These are phyloP conservation scores for Sebastes steindachneri DNA, from an alignment of 2,797 vertebrate genomes.

Conservation along the genomic window DNA sequence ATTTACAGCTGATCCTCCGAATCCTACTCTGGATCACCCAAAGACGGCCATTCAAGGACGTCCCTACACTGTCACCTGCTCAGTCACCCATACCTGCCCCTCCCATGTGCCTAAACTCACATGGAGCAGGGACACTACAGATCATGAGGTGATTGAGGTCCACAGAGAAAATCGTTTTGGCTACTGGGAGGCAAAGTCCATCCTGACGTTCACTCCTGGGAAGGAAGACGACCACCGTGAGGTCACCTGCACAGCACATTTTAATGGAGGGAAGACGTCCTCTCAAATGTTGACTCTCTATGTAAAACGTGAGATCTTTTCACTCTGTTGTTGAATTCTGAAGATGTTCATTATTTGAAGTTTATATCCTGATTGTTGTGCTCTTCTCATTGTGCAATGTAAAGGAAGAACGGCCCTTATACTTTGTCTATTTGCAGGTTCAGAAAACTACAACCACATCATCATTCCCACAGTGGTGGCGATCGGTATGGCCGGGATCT, in stretches of 20 bases:
- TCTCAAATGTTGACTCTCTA: background rate
- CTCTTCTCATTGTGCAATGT: background rate
- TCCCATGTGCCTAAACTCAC: slow-evolving; percentile 49
- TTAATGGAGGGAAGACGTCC: background rate
- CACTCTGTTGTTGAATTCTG: background rate
- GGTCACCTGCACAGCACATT: slow-evolving; percentile 56
- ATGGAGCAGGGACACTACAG: slow-evolving; percentile 36
- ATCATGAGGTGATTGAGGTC: rapidly evolving
- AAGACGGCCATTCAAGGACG: slow-evolving; percentile 22
- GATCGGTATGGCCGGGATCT: slow-evolving; percentile 33
- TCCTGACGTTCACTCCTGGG: slow-evolving; percentile 47
- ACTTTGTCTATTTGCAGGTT: slow-evolving; percentile 49
- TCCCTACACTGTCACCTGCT: slow-evolving; percentile 57
- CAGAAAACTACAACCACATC: slow-evolving; percentile 61
- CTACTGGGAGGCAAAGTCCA: slow-evolving; percentile 62
- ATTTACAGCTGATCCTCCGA: slow-evolving; percentile 18
- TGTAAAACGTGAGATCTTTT: slow-evolving; percentile 70
- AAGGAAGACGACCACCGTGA: slow-evolving; percentile 54
- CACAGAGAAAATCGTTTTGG: slow-evolving; percentile 24
- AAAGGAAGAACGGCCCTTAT: background rate
- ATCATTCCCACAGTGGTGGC: slow-evolving; percentile 68
- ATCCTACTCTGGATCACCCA: background rate
- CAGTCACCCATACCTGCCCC: slow-evolving; percentile 65
- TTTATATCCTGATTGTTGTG: background rate
- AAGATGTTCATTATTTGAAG: background rate